These are phyloP conservation scores for Platyrinchus mystaceus DNA, from an alignment of 2,797 vertebrate genomes.

Conservation along the genomic window DNA sequence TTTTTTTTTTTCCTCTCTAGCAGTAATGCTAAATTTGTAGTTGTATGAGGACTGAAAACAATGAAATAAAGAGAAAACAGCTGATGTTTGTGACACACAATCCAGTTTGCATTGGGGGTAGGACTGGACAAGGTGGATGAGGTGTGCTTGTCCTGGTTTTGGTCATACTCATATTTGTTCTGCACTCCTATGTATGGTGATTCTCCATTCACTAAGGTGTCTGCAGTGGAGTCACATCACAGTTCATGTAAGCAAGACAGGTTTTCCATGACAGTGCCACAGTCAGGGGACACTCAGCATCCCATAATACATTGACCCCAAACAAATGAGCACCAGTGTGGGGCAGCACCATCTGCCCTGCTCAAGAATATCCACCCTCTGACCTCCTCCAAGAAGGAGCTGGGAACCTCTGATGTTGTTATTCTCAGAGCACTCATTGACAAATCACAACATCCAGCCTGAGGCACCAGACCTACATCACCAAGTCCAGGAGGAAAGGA, in stretches of 20 bases:
- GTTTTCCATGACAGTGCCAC: neutral
- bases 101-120: neutral
- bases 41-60: neutral
- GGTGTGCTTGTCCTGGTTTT: neutral
- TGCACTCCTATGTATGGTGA: neutral
- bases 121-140: neutral
- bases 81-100: neutral
- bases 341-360: neutral
- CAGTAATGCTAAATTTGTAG: neutral
- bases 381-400: neutral
- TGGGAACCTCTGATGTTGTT: neutral
- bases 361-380: neutral
- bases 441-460: neutral
- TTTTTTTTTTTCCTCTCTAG: neutral
- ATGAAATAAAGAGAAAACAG: slow-evolving; percentile 53
- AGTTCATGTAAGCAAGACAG: neutral
- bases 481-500: neutral
- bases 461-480: neutral
- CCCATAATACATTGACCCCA: neutral
- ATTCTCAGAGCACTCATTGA: neutral
- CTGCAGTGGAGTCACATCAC: neutral
- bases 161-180: neutral
- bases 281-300: neutral
- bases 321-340: neutral
- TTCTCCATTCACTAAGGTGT: neutral